Conservation (phyloP, 2,797 vertebrate species). For the Threskiornis aethiopicus region DNA sequence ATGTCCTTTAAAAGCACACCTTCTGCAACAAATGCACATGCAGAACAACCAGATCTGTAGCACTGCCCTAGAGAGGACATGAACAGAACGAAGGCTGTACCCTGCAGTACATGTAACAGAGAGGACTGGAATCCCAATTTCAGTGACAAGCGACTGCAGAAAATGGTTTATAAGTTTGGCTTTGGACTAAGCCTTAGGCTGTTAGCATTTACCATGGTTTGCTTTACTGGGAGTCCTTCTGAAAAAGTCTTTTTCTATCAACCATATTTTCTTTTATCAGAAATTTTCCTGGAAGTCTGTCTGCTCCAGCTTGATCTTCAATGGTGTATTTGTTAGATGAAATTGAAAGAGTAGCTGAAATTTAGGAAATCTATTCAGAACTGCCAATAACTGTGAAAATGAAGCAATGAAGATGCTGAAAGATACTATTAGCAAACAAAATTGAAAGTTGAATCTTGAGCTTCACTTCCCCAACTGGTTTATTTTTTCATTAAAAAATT, state of each 20-base stretch:
- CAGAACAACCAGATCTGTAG: neutral
- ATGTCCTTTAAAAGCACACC: neutral
- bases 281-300: neutral
- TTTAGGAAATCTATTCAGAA: neutral
- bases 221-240: neutral
- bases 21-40: neutral
- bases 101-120: neutral
- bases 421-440: neutral
- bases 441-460: neutral
- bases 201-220: neutral
- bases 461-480: neutral
- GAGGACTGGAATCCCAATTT: neutral
- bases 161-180: neutral
- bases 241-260: neutral
- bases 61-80: neutral
- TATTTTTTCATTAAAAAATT: neutral
- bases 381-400: neutral
- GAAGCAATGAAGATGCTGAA: neutral
- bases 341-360: neutral
- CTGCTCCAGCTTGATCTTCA: neutral
- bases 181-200: neutral
- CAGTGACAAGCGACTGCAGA: neutral
- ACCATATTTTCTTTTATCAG: neutral
- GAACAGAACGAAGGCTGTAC: neutral
- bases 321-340: neutral